Conservation (phyloP, 1,140 invertebrate genomes). For the Procambarus clarkii region DNA sequence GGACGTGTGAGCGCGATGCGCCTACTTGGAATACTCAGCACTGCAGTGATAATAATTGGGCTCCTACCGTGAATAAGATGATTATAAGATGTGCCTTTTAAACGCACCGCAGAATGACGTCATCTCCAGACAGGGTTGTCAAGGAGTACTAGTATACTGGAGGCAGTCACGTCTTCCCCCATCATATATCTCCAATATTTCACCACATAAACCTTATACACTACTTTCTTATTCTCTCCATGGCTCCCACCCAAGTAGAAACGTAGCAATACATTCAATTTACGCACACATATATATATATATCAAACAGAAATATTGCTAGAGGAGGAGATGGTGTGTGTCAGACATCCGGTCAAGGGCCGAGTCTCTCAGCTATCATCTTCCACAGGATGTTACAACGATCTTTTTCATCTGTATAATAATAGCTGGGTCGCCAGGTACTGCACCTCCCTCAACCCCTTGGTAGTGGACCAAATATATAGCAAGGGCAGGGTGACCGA, state of each 20-base stretch:
- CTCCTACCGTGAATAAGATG: not conserved
- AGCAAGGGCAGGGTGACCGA: no score
- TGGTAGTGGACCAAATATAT: no score
- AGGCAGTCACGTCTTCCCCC: not conserved
- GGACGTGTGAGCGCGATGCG: not conserved
- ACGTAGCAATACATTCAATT: not conserved
- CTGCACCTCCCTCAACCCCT: no score
- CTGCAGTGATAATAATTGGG: not conserved
- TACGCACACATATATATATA: not conserved
- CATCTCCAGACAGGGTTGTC: slow-evolving; percentile 6
- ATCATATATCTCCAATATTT: not conserved
- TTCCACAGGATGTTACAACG: not conserved
- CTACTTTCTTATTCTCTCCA: no score
- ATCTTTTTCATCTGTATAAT: not conserved
- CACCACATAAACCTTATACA: not conserved
- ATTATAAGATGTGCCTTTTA: slow-evolving; percentile 21
- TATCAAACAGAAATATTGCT: not conserved
- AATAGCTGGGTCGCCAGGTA: not conserved
- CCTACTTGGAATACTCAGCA: not conserved
- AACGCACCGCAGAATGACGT: slow-evolving; percentile 50
- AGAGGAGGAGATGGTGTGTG: not conserved
- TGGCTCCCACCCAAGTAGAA: no score
- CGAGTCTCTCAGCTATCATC: not conserved
- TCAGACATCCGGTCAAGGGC: not conserved
- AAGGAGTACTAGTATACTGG: not conserved